A percentile compares a stretch with the other conserved stretches of the same genome.
Conservation (phyloP, 1,140 invertebrate species). For the Bilobella aurantiaca region DNA sequence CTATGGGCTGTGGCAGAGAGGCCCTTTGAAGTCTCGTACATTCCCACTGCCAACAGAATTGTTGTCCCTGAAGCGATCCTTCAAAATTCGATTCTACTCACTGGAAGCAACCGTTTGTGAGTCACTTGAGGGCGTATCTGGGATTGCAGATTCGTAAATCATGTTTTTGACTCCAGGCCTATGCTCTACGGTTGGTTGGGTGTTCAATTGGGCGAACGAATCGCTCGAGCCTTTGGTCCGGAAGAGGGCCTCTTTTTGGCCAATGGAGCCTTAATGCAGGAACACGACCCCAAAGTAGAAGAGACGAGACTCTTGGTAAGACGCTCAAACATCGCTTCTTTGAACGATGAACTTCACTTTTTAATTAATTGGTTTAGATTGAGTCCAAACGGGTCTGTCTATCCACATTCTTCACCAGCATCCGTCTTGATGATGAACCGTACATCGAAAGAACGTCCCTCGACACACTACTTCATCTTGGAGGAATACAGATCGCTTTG, state of each 20-base stretch:
- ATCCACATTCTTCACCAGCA: constrained; percentile 37
- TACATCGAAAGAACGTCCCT: constrained; percentile 36
- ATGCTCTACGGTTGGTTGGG: constrained; percentile 20
- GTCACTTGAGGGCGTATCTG: not conserved
- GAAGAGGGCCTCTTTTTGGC: constrained; percentile 27
- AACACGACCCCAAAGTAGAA: constrained; percentile 25
- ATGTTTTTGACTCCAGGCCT: constrained; percentile 15
- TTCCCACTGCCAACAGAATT: constrained; percentile 42
- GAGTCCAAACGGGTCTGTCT: constrained; percentile 40
- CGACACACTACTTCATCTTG: constrained; percentile 41
- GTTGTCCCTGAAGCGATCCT: constrained; percentile 43
- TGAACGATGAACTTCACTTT: not conserved
- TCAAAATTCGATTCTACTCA: constrained; percentile 15
- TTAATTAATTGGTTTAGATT: constrained; percentile 16
- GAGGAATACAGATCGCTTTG: constrained; percentile 39
- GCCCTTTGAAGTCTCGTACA: constrained; percentile 38
- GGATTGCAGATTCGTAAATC: not conserved
- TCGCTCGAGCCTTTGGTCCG: constrained; percentile 25
- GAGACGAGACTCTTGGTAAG: constrained; percentile 19
- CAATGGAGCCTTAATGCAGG: constrained; percentile 22
- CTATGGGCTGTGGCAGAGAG: constrained; percentile 34
- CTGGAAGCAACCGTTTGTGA: constrained; percentile 18
- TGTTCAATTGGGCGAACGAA: constrained; percentile 21
- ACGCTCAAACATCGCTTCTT: not conserved
- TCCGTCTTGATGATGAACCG: constrained; percentile 28